Conservation (phyloP, 2,113 vertebrate species). For the Vulpes ferrilata region DNA sequence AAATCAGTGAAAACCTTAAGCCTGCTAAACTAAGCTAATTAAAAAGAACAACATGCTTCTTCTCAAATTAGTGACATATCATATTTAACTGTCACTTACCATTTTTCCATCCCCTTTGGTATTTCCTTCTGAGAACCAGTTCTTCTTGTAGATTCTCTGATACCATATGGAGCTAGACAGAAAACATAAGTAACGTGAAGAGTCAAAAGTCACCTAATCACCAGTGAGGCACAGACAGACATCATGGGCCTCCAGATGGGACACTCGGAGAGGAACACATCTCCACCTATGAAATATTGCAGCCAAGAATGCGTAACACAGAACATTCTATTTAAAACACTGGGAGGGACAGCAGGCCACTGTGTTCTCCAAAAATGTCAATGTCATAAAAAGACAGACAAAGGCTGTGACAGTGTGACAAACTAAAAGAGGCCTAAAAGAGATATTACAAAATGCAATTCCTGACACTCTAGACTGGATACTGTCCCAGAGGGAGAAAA, state of each 20-base stretch:
- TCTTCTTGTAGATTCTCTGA: constrained; percentile 97
- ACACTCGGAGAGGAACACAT: neutral
- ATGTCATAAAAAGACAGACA: neutral
- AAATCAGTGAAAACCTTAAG: constrained; percentile 48
- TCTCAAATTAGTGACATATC: neutral
- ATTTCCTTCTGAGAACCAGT: constrained; percentile 94
- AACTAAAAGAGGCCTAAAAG: neutral
- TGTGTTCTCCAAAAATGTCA: constrained; percentile 15
- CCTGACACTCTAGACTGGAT: neutral
- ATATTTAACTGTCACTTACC: constrained; percentile 86
- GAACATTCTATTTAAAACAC: neutral
- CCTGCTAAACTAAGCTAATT: neutral
- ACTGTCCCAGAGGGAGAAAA: neutral
- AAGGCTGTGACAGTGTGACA: neutral
- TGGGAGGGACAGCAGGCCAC: neutral
- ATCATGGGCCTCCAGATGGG: neutral
- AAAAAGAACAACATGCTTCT: neutral
- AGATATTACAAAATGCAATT: neutral
- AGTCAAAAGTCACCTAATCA: constrained; percentile 7
- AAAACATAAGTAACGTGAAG: constrained; percentile 1
- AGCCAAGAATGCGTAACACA: neutral
- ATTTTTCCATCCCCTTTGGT: constrained; percentile 89
- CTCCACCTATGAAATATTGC: neutral
- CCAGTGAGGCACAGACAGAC: neutral
- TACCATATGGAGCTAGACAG: constrained; percentile 95